These are phyloP conservation scores for Apotomis capreana DNA, from an alignment of 2,888 invertebrate genomes.

Conservation along the genomic window DNA sequence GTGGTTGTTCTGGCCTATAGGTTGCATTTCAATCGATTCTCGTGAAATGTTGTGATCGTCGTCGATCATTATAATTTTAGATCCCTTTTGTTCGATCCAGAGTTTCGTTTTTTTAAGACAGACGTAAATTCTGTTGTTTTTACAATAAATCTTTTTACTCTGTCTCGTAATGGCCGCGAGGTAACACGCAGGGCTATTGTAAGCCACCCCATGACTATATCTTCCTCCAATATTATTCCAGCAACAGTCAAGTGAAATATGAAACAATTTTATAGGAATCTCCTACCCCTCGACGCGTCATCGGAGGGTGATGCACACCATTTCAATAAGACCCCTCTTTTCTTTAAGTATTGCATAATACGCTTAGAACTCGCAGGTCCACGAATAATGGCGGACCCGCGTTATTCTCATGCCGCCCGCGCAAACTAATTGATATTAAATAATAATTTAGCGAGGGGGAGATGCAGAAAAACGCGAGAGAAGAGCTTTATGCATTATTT, in stretches of 20 bases:
- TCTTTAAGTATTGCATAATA: not conserved
- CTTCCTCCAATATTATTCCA: conserved; percentile 46
- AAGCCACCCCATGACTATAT: conserved; percentile 31
- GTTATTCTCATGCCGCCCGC: conserved; percentile 46
- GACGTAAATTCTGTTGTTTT: not conserved
- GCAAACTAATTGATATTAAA: conserved; percentile 68
- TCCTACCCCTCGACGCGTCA: conserved; percentile 41
- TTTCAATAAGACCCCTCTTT: conserved; percentile 45
- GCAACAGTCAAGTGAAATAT: conserved; percentile 50
- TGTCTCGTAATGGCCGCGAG: conserved; percentile 2
- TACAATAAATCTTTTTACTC: conserved; percentile 7
- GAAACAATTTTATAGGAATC: conserved; percentile 48
- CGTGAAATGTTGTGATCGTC: too few relatives aligned
- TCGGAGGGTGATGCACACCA: conserved; percentile 45
- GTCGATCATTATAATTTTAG: too few relatives aligned
- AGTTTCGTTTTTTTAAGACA: not conserved
- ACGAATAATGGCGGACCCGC: conserved; percentile 45
- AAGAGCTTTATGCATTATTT: conserved; percentile 29
- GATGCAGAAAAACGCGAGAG: conserved; percentile 44
- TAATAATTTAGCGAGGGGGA: conserved; percentile 60
- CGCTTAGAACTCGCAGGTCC: conserved; percentile 42
- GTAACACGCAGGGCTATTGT: conserved; percentile 22
- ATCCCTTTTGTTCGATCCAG: not conserved
- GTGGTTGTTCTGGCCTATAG: too few relatives aligned
- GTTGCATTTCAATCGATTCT: too few relatives aligned